phyloP scores from a whole-genome alignment of 2,113 vertebrate genomes.

The Sapayoa aenigma region DNA sequence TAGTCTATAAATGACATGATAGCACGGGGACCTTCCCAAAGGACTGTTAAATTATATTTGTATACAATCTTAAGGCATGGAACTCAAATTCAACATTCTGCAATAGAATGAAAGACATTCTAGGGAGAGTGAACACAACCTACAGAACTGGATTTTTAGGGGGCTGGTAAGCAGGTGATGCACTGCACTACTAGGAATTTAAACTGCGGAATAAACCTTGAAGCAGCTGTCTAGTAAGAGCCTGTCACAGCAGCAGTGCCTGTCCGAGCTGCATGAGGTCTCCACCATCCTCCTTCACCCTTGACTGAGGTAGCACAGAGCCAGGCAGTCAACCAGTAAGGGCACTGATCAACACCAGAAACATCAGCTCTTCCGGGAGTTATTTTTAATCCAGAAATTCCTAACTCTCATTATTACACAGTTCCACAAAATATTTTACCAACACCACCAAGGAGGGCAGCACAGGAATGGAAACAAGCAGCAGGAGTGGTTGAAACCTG shows the following conservation, averaged over 20 bases:
- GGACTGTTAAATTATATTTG: neutral
- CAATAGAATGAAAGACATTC: neutral
- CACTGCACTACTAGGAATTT: neutral
- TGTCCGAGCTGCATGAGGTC: neutral
- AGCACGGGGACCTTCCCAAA: neutral
- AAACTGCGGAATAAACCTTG: neutral
- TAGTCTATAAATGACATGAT: neutral
- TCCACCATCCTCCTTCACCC: neutral
- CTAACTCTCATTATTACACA: neutral
- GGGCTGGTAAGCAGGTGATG: neutral
- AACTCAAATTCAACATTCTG: neutral
- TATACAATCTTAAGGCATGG: neutral
- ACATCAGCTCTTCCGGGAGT: neutral
- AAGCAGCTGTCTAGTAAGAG: neutral
- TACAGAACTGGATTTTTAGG: neutral
- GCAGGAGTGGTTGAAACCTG: neutral
- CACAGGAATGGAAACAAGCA: neutral
- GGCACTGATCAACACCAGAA: neutral
- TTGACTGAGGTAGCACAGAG: neutral
- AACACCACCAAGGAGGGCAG: neutral
- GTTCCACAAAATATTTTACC: neutral
- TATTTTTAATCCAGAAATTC: neutral
- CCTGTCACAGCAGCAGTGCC: neutral
- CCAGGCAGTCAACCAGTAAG: neutral
- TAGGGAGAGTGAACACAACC: neutral